Conservation (phyloP, 2,888 invertebrate species). For the Iphiclides podalirius region DNA sequence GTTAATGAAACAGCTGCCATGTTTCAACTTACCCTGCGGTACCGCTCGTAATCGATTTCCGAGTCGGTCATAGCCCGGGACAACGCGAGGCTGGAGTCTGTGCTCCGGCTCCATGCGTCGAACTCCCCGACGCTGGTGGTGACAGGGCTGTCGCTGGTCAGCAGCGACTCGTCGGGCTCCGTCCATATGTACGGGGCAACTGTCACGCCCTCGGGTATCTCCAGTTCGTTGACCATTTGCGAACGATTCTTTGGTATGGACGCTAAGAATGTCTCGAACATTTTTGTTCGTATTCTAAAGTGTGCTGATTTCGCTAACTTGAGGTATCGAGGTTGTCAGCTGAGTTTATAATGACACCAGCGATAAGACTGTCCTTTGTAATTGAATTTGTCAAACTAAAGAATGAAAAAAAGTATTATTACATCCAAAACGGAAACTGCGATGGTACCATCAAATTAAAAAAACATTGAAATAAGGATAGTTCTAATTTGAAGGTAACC, state of each 20-base stretch:
- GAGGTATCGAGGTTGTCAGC: too few relatives aligned
- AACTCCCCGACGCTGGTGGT: conserved; percentile 40
- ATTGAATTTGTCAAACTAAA: background rate
- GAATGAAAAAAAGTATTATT: background rate
- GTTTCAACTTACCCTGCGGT: conserved; percentile 48
- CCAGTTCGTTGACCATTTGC: conserved; percentile 57
- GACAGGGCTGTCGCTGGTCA: conserved; percentile 43
- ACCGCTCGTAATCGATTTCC: conserved; percentile 61
- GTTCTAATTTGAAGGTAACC: too few relatives aligned
- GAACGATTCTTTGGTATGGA: conserved; percentile 57
- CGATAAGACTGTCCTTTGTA: too few relatives aligned
- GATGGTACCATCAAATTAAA: too few relatives aligned
- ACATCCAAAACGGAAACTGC: background rate
- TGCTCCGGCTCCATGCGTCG: conserved; percentile 42
- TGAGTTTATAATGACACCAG: background rate
- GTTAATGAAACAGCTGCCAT: too few relatives aligned
- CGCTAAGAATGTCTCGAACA: conserved; percentile 54
- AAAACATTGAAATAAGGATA: too few relatives aligned
- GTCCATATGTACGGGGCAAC: conserved; percentile 51
- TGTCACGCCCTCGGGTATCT: conserved; percentile 52
- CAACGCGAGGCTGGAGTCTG: conserved; percentile 56
- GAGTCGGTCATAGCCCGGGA: conserved; percentile 70
- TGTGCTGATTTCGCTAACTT: too few relatives aligned
- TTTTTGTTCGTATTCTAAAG: too few relatives aligned
- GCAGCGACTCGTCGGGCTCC: conserved; percentile 43